Base-by-base conservation (phyloP, 2,888 invertebrate species). In the Eupithecia insigniata region DNA sequence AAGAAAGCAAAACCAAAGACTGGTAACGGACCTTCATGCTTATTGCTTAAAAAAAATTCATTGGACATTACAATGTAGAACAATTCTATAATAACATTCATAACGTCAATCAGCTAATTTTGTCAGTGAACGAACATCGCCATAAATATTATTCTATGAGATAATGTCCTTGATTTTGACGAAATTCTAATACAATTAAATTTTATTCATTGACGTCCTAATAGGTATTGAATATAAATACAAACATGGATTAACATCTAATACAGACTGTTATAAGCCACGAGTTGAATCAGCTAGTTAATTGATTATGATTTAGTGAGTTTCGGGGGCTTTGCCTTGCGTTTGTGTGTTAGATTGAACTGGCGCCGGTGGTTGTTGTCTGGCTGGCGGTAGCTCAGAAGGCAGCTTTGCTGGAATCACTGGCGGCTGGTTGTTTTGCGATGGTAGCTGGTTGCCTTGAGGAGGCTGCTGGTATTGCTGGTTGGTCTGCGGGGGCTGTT, bases 391-490 rank as follows among this genome's bases (percentile, higher is more conserved):
- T 22, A 67, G 73, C 60, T 78, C 76, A 64, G 81, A 81, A 14
- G 65, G 70, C 60, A 68, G 76, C 18, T 32, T 71, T 18, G 76
- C 78, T 16, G 74, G 72, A 22, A 14, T 55, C 61, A 78, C 80
- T 10, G 80, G 78, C 6, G 73, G 76, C 51, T 80, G 79, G 80
- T 77, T 80, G 1, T 77, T 83, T 65, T 84, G 81, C 0, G 74
- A 72, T 76, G 71, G 5, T 71, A 72, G 82, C 18, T 71, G 80
- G 39, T 85, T 86, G 34, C 66, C 71, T 30, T 73, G 83, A 16
- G 36, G 80, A 16, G 36, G 80, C 7, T 77, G 79, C n/a, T 78
- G 81, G 46, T 61, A 39, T 18, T 72, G 78, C 60, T 79, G 75
- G 62, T 80, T 80, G 1, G 78, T 82, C 55, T 82, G 82, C 5